Evolutionary conservation across 2,888 invertebrate genomes (phyloP), one percentile per base, ranked within the genome.

Genomic region (Stramonita haemastoma): DNA sequence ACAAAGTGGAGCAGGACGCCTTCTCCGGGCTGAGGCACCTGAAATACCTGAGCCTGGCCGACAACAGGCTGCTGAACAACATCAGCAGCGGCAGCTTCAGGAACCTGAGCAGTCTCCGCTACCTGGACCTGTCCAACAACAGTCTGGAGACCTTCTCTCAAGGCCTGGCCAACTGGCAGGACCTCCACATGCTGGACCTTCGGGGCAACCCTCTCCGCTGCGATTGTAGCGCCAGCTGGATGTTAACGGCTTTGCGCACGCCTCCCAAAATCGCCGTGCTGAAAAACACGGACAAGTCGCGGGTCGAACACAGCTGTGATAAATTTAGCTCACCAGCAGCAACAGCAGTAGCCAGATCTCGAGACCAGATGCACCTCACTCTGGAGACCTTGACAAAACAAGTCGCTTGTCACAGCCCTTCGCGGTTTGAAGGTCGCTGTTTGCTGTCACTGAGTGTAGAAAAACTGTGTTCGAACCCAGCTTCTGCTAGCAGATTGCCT

Each of bases 161-260:
- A 32, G 66, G 84, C 29, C 57, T 90, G 56, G 90, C 83, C 6
- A 77, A 87, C 46, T 90, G 90, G 90, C 56, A 77, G 46, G 32
- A 56, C 29, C 29, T 87, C 15, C 57, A 46, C 32, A n/a, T 83
- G 26, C 73, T 87, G 34, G 87, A 90, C 57, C 70, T 90, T n/a
- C 66, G 87, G 26, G n/a, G 57, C 26, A 90, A 90, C 60, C 83
- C 81, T 1, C n/a, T 90, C 13, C 56, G 29, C 26, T 90, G 90
- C 73, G 90, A 90, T 73, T 90, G 90, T 70, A n/a, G 84, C 66
- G 73, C 84, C n/a, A 46, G 29, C n/a, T 90, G 90, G 90, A 90
- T 90, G 26, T 34, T 85, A 46, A n/a, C n/a, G 26, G 36, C 66
- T 19, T n/a, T 87, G 73, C 22, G 46, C 46, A 29, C 73, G 29